Base-by-base conservation (phyloP, 2,797 vertebrate genomes). In the Columba guinea region DNA sequence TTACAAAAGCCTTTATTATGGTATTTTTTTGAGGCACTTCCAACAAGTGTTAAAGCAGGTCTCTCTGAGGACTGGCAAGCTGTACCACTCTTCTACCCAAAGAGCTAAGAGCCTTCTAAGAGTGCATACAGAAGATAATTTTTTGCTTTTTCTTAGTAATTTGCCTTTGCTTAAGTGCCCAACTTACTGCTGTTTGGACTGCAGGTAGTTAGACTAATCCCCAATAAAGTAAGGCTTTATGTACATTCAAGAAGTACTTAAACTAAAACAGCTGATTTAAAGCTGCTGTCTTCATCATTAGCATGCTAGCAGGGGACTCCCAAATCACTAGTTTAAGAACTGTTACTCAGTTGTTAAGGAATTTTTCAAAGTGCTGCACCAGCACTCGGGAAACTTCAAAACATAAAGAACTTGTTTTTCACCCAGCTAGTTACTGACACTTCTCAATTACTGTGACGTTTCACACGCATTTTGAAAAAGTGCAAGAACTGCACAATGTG, bases 181-280 rank as follows among this genome's bases (percentile, higher is more conserved):
- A 93, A 84, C 87, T 89, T 95, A 95, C 0, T 70, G 73, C 90
- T 89, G 91, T 91, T 89, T 49, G 75, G 80, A 82, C 67, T 92
- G 69, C 79, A 94, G 67, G 64, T 93, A 95, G 84, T 74, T 94
- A 92, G 85, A 35, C 93, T 85, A 96, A 69, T 87, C 95, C 85
- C 70, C 85, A 74, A 5, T 94, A 94, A 97, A 83, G 64, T 93
- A 67, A 94, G 67, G 52, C 62, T 96, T 93, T 77, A 89, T 62
- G 67, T 88, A 91, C 83, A 63, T 93, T 88, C 46, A 76, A 91
- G 52, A 93, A 80, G 78, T 87, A 94, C 70, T 97, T 96, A 90
- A 88, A 96, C 91, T 89, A 88, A 94, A 95, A 84, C 58, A 83
- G 80, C 73, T 93, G 96, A 97, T 96, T 95, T 96, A 95, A 91